A percentile compares a stretch with the other conserved stretches of the same genome.
These are phyloP conservation scores for Nymphalis polychloros DNA, from an alignment of 2,888 invertebrate species.

Conservation along the genomic window DNA sequence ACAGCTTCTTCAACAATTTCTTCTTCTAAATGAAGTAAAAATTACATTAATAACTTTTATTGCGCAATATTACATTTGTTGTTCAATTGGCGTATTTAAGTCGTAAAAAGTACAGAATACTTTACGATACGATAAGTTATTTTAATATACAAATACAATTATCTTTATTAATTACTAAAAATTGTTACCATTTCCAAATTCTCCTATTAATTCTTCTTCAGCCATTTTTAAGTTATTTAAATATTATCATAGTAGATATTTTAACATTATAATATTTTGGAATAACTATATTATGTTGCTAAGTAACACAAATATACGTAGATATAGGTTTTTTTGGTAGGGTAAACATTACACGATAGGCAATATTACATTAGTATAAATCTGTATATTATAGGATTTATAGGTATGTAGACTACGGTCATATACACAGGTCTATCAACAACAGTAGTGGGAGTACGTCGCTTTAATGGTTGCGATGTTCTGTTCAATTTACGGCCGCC, in stretches of 20 bases:
- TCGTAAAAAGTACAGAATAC: too few species aligned
- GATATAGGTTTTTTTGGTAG: too few species aligned
- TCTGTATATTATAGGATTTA: too few species aligned
- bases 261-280: not conserved
- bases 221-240: not conserved
- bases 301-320: not conserved
- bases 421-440: too few species aligned
- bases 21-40: slow-evolving; percentile 29
- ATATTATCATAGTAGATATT: not conserved
- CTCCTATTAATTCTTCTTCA: slow-evolving; percentile 5
- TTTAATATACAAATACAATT: not conserved
- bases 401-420: too few species aligned
- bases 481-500: too few species aligned
- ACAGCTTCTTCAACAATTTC: slow-evolving; percentile 42
- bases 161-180: not conserved
- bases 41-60: not conserved
- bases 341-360: too few species aligned
- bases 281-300: slow-evolving; percentile 5
- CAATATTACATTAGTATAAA: too few species aligned
- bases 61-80: too few species aligned
- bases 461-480: too few species aligned
- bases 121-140: not conserved
- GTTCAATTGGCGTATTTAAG: too few species aligned
- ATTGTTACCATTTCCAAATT: slow-evolving; percentile 4
- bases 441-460: too few species aligned